Percentiles rank a stretch among this genome's conserved stretches.
Conservation (phyloP, 2,113 vertebrate genomes). For the Mus pahari region DNA sequence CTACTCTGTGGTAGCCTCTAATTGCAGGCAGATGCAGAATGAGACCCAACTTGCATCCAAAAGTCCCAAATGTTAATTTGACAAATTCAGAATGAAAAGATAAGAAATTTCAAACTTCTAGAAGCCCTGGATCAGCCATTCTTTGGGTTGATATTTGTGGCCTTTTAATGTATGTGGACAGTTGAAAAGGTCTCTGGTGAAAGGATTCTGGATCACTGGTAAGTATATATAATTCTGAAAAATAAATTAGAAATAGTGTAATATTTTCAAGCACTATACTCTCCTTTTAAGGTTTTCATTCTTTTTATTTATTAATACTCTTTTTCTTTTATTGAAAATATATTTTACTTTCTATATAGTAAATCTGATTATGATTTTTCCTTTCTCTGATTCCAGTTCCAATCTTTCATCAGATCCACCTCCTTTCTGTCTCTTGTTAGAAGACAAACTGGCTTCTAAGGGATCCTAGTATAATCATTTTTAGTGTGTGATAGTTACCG, state of each 20-base stretch:
- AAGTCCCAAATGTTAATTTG: slow-evolving; percentile 58
- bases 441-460: neutral
- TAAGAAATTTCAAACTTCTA: slow-evolving; percentile 8
- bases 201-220: neutral
- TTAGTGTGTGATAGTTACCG: neutral
- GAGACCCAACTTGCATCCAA: slow-evolving; percentile 6
- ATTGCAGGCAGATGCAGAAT: slow-evolving; percentile 7
- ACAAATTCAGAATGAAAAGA: slow-evolving; percentile 31
- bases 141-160: neutral
- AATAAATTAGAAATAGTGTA: slow-evolving; percentile 10
- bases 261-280: neutral
- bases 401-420: no score
- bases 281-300: neutral
- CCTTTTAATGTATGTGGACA: slow-evolving; percentile 18
- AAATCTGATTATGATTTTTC: neutral
- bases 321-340: neutral
- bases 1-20: neutral
- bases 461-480: neutral
- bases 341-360: neutral
- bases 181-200: neutral
- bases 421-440: neutral
- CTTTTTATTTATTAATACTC: neutral
- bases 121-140: neutral
- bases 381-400: neutral
- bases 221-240: neutral